These are phyloP conservation scores for Toxotes jaculatrix DNA, from an alignment of 2,113 vertebrate species.

Conservation along the genomic window DNA sequence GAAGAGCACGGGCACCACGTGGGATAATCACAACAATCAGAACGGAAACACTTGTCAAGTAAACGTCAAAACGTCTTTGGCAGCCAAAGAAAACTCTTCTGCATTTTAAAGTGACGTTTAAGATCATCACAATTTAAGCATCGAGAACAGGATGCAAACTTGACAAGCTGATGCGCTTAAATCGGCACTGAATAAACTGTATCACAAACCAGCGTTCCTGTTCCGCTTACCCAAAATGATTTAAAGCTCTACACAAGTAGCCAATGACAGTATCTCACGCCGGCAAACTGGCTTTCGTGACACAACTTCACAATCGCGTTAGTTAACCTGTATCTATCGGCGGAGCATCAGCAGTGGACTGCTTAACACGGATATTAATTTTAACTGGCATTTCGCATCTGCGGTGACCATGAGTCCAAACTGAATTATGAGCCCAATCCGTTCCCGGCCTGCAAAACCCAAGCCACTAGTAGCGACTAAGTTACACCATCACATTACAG, in stretches of 20 bases:
- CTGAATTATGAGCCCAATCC: background rate
- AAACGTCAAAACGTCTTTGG: background rate
- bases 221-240: fast-evolving
- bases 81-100: background rate
- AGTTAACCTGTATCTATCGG: background rate
- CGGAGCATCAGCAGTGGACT: background rate
- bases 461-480: background rate
- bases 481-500: background rate
- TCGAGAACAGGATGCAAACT: background rate
- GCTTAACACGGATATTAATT: background rate
- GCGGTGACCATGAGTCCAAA: background rate
- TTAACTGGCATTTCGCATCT: background rate
- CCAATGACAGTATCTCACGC: background rate
- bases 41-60: background rate
- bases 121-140: background rate
- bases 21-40: conserved; percentile 21
- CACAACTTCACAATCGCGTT: background rate
- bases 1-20: conserved; percentile 18
- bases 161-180: background rate
- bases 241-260: background rate
- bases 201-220: background rate
- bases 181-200: background rate
- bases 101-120: background rate
- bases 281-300: background rate
- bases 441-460: background rate